phyloP scores from a whole-genome alignment of 2,888 invertebrate genomes.

The Beris chalybata region DNA sequence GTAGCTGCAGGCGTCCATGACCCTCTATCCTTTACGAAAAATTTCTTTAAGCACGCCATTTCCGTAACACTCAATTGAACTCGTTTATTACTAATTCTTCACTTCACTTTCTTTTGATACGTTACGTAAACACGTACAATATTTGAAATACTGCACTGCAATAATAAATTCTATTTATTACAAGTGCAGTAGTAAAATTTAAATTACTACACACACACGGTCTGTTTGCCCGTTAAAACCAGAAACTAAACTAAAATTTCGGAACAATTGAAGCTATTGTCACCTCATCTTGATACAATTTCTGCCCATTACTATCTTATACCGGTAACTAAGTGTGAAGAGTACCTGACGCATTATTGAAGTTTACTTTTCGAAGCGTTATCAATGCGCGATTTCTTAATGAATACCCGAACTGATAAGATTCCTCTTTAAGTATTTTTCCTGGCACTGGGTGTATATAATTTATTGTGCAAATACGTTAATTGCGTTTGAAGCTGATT shows the following conservation, averaged over 20 bases:
- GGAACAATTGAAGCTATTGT: slow-evolving; percentile 4
- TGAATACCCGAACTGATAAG: slow-evolving; percentile 29
- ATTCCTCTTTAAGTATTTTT: slow-evolving; percentile 8
- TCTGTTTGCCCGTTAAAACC: no score
- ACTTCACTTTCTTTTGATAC: no score
- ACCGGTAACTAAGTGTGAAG: background rate
- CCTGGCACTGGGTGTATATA: background rate
- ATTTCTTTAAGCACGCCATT: slow-evolving; percentile 23
- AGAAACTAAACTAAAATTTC: no score
- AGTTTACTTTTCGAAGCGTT: slow-evolving; percentile 24
- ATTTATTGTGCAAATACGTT: background rate
- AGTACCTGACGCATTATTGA: slow-evolving; percentile 11
- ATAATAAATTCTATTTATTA: no score
- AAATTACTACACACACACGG: no score
- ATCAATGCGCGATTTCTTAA: slow-evolving; percentile 29
- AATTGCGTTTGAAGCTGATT: slow-evolving; percentile 6
- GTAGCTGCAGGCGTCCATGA: slow-evolving; percentile 20
- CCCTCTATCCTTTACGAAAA: slow-evolving; percentile 20
- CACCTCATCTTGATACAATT: slow-evolving; percentile 20
- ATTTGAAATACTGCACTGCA: no score
- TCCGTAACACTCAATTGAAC: background rate
- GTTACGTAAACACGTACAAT: no score
- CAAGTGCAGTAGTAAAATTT: no score
- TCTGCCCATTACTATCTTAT: slow-evolving; percentile 15
- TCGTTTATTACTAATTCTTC: no score